These are phyloP conservation scores for Chirona hameri DNA, from an alignment of 2,888 invertebrate species.

Conservation along the genomic window DNA sequence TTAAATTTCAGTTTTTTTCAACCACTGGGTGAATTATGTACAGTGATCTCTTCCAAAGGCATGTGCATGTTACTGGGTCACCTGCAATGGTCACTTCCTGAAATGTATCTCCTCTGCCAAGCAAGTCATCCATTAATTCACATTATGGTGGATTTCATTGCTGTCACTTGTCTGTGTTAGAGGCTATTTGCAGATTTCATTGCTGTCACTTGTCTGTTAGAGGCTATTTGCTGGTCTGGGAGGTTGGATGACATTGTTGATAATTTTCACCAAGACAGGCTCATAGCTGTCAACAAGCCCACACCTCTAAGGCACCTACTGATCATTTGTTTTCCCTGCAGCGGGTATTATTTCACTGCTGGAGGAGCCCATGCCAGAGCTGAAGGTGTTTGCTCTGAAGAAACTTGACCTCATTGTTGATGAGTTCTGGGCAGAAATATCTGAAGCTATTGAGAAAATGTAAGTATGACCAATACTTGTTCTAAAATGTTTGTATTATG, in stretches of 20 bases:
- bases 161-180: too few relatives aligned
- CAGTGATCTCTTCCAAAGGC: too few relatives aligned
- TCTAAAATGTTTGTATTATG: too few relatives aligned
- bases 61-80: not conserved
- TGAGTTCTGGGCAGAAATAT: conserved; percentile 98
- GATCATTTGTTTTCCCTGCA: conserved; percentile 42
- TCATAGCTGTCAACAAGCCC: too few relatives aligned
- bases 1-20: not conserved
- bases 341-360: conserved; percentile 93
- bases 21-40: not conserved
- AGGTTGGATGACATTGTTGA: too few relatives aligned
- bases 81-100: not conserved
- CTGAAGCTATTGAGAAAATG: conserved; percentile 96
- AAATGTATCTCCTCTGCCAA: not conserved
- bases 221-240: too few relatives aligned
- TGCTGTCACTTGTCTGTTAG: too few relatives aligned
- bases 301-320: too few relatives aligned
- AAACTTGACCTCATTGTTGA: conserved; percentile 88
- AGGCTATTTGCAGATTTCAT: too few relatives aligned
- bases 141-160: not conserved
- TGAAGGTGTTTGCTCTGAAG: conserved; percentile 88
- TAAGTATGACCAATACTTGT: conserved; percentile 47
- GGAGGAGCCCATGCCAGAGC: conserved; percentile 88
- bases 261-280: too few relatives aligned
- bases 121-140: too few relatives aligned